Base-by-base conservation (phyloP, 2,113 vertebrate genomes). In the Oplegnathus fasciatus region DNA sequence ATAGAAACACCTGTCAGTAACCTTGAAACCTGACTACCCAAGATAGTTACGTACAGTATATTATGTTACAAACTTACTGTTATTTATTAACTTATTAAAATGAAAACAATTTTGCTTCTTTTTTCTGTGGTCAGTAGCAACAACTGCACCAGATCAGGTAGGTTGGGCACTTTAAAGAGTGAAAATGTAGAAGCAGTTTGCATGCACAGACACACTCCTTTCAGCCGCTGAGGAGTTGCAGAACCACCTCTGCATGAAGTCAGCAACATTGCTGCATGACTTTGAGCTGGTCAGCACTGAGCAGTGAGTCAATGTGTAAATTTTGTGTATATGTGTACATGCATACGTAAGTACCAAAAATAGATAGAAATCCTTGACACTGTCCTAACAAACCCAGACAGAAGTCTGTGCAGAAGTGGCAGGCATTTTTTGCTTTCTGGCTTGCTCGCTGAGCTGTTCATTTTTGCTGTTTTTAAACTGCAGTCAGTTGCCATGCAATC, bases 101-200 rank as follows among this genome's bases (percentile, higher is more conserved):
- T 28, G 9, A 37, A 6, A 37, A 37, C 3, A 37, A 37, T 74
- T 55, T 83, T 86, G 24, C 61, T 65, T 82, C 84, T 93, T 93
- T 94, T 93, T 93, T 94, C 86, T 94, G 83, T 26, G 96, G 95
- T 93, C 95, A 97, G 97, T 97, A 96, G 96, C 94, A 92, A 97
- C 97, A 93, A 79, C 92, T 90, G 89, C 95, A 75, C 95, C 96
- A 84, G 96, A 97, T 86, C 96, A 97, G 97, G 97, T 98, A 93
- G 93, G 94, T 94, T 86, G 78, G 48, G 71, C 40, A 6, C 37
- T 65, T 66, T 62, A 62, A 58, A 72, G 44, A 76, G 52, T 75
- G n/a, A 40, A 75, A 44, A 55, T 71, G 9, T 30, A 60, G 42
- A 48, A 58, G 72, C 72, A 69, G 68, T 74, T 86, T 90, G 89